phyloP scores from a whole-genome alignment of 2,113 vertebrate genomes.

The Eleginops maclovinus region DNA sequence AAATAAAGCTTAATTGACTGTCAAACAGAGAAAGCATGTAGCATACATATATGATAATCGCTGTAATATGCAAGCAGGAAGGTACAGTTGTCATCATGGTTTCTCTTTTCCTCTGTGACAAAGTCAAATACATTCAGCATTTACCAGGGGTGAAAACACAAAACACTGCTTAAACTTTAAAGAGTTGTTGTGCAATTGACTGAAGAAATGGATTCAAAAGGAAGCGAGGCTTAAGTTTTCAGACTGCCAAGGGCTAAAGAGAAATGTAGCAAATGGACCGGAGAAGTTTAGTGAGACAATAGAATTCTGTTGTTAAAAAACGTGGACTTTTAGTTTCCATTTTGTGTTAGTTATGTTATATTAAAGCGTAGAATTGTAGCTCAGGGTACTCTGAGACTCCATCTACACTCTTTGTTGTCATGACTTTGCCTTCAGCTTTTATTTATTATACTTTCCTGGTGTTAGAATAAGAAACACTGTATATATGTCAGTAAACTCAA shows the following conservation, averaged over 20 bases:
- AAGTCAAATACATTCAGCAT: neutral
- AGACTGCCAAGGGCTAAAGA: conserved; percentile 26
- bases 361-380: conserved; percentile 9
- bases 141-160: conserved; percentile 5
- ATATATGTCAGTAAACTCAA: neutral
- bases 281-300: conserved; percentile 9
- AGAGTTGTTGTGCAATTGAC: conserved; percentile 35
- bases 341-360: neutral
- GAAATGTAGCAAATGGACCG: conserved; percentile 31
- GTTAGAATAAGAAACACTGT: conserved; percentile 12
- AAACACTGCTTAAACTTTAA: conserved; percentile 36
- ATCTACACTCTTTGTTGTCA: neutral
- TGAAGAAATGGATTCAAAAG: conserved; percentile 42
- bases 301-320: conserved; percentile 2
- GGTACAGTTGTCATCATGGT: neutral
- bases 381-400: neutral
- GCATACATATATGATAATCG: neutral
- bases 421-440: neutral
- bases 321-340: neutral
- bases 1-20: neutral
- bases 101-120: neutral
- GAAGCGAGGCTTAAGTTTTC: conserved; percentile 25
- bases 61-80: neutral
- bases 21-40: neutral
- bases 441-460: conserved; percentile 4